Evolutionary conservation across 1,140 invertebrate species (phyloP), one percentile per base, ranked within the genome.

Genomic region (Drosophila malerkotliana): DNA sequence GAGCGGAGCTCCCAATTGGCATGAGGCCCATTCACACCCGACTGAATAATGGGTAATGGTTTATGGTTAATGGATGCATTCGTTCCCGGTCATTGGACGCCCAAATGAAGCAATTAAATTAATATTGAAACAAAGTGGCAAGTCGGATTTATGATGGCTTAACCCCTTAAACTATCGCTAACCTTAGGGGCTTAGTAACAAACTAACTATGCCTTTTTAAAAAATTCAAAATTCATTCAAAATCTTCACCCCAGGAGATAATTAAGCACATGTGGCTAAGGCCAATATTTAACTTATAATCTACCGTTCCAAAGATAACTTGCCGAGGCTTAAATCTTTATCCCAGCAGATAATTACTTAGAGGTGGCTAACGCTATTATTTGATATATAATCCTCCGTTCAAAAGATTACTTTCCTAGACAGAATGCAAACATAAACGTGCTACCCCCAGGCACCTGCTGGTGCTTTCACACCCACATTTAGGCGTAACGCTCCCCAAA

Each of bases 401-500:
- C 14, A 0, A 24, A 28, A 5, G 9, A 41, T 24, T 9, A 26
- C 34, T 30, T 52, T 18, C 10, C 4, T 8, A 30, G 63, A 64
- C 64, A 34, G 51, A 44, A 34, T 12, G 26, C n/a, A 15, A 67
- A 44, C 63, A 67, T 63, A 67, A 18, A 12, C 47, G 15, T 30
- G 24, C 57, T 39, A 15, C 54, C 44, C 32, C 62, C 45, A 39
- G 62, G 34, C 10, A 28, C 24, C 41, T 34, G 45, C 48, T 28
- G 34, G 5, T 48, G 52, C 39, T 63, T 74, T 74, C 59, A 69
- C 77, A 85, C 81, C 77, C 75, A 68, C 39, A 55, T 58, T 48
- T 58, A 77, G 80, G 64, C 72, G 57, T 39, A 77, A 78, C 74
- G 78, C 52, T 51, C 39, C 55, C 51, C 48, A 72, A 83, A 76